Base-by-base conservation (phyloP, 2,888 invertebrate species). In the Amphipyra berbera region DNA sequence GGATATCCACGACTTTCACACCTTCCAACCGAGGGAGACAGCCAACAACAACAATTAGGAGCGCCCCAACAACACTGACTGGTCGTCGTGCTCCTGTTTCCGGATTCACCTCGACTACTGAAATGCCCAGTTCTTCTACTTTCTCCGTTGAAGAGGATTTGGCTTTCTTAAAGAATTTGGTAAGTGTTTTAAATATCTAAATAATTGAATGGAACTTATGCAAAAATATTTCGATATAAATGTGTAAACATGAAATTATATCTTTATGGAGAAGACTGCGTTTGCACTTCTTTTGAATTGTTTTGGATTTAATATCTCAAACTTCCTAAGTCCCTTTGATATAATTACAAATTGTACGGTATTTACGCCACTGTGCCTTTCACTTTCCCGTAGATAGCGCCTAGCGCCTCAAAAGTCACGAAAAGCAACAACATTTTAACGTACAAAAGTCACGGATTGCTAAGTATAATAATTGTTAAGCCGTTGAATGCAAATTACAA, bases 121-220 rank as follows among this genome's bases (percentile, higher is more conserved):
- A 93, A 79, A 82, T 89, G 53, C 93, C 95, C 14, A 91, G 92
- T 68, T 89, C 91, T 53, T 94, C 95, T 6, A 95, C 95, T 12
- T 95, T 92, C 80, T 93, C 95, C 12, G 92, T 94, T 58, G 84
- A 93, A 87, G 96, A 96, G 68, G 96, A 96, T 82, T 87, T 96
- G 69, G 95, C 93, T 41, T 96, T 96, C 82, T 85, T 96, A 21
- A 95, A 96, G 79, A 96, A 96, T 74, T 90, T 96, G 95, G 96
- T 96, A 92, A 88, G 90, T 77, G 1, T 12, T 3, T 35, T 56
- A 2, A 40, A 30, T 30, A 2, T 27, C 12, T n/a, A 45, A 33
- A 0, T 27, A 2, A 9, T 15, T 21, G 0, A 15, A 10, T 10
- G 9, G 10, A n/a, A 14, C 3, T 8, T 8, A 2, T 0, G 1